These are phyloP conservation scores for Caligus rogercresseyi DNA, from an alignment of 1,140 invertebrate genomes.

Conservation along the genomic window DNA sequence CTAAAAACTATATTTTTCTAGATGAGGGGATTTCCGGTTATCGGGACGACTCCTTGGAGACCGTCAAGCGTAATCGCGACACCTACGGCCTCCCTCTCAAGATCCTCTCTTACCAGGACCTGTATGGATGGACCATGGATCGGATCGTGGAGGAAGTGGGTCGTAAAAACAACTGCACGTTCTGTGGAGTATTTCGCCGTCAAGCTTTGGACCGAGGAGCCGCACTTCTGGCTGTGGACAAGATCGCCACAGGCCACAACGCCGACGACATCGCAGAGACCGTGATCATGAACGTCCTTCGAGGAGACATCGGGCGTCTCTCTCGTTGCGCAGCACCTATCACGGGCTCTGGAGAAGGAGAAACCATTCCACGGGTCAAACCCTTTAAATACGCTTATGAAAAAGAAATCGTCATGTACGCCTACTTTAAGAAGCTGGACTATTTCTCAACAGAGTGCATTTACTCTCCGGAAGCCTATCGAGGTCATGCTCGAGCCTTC, in stretches of 20 bases:
- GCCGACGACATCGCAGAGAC: conserved; percentile 99
- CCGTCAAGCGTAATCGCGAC: conserved; percentile 78
- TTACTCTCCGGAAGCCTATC: conserved; percentile 94
- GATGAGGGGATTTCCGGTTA: conserved; percentile 48
- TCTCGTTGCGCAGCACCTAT: conserved; percentile 72
- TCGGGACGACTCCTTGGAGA: conserved; percentile 91
- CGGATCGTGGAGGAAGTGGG: conserved; percentile 47
- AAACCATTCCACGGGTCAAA: conserved; percentile 77
- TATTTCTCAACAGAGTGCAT: conserved; percentile 99
- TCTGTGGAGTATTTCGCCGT: conserved; percentile 89
- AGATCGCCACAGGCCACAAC: conserved; percentile 95
- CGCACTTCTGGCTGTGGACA: conserved; percentile 61
- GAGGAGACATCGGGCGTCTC: conserved; percentile 86
- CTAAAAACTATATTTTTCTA: background rate
- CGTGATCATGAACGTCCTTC: conserved; percentile 88
- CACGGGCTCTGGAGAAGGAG: conserved; percentile 54
- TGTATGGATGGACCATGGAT: conserved; percentile 99
- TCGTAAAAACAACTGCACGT: conserved; percentile 94
- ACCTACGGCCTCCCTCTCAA: conserved; percentile 87
- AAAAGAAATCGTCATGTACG: conserved; percentile 99
- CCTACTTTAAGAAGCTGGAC: conserved; percentile 86
- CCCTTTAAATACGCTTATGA: conserved; percentile 98
- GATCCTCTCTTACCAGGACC: conserved; percentile 90
- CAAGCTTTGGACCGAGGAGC: conserved; percentile 92
- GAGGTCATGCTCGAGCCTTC: conserved; percentile 75